Evolutionary conservation across 2,888 invertebrate species (phyloP).

Genomic region (Sthenelais limicola): DNA sequence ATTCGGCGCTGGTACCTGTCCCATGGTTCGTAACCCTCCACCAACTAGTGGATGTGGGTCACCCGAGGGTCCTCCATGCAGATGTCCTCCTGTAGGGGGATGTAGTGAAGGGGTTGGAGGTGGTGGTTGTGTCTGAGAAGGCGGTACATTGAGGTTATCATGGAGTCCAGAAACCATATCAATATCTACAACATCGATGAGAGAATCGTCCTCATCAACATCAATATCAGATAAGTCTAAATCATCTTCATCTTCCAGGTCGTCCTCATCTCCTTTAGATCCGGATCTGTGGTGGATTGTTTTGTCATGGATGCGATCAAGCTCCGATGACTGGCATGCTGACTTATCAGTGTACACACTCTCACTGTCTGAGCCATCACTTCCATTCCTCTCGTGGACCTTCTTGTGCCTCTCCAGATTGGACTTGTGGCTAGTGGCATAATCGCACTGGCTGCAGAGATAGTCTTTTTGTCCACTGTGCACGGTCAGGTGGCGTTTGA

Average conservation of each 20-base stretch:
- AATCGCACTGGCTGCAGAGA: constrained; percentile 70
- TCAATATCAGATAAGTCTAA: constrained; percentile 15
- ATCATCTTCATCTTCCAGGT: constrained; percentile 3
- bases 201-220: constrained; percentile 12
- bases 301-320: neutral
- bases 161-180: constrained; percentile 17
- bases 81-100: neutral
- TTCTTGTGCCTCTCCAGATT: constrained; percentile 72
- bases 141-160: neutral
- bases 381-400: constrained; percentile 58
- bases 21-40: too few relatives aligned
- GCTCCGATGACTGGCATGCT: constrained; percentile 8
- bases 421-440: constrained; percentile 73
- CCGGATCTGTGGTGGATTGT: neutral
- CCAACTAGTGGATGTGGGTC: neutral
- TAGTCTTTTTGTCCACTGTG: constrained; percentile 73
- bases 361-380: constrained; percentile 24
- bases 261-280: neutral
- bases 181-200: constrained; percentile 9
- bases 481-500: constrained; percentile 72
- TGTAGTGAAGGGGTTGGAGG: neutral
- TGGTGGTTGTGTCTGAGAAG: neutral
- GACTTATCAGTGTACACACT: constrained; percentile 21
- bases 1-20: too few relatives aligned
- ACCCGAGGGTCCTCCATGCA: neutral